Percentiles rank a stretch among this genome's conserved stretches.
Evolutionary conservation across 2,888 invertebrate genomes (phyloP).

Genomic region (Caenorhabditis auriculariae): DNA sequence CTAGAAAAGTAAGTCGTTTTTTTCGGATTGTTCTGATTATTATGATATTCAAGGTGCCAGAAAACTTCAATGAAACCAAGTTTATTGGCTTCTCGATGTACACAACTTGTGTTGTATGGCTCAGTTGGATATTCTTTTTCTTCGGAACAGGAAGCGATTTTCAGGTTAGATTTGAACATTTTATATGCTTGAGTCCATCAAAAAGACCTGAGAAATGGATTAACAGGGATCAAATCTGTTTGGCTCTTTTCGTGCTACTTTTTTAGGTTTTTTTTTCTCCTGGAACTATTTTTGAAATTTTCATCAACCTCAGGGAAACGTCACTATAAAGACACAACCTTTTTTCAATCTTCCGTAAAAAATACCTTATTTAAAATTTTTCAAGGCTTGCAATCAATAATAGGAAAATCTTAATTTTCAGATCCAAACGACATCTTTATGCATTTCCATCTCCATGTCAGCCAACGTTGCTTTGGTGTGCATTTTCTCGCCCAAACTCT

Average conservation of each 20-base stretch:
- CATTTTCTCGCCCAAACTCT: slow-evolving; percentile 75
- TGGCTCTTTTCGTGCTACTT: neutral
- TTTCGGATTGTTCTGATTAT: neutral
- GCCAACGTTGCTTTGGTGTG: slow-evolving; percentile 75
- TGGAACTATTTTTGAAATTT: too few species aligned
- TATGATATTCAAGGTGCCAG: slow-evolving; percentile 70
- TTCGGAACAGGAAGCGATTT: slow-evolving; percentile 79
- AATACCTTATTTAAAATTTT: too few species aligned
- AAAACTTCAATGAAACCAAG: slow-evolving; percentile 68
- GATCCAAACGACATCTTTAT: slow-evolving; percentile 75
- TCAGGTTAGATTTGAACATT: slow-evolving; percentile 69
- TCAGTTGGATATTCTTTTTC: slow-evolving; percentile 79
- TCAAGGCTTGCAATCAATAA: too few species aligned
- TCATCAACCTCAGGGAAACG: too few species aligned
- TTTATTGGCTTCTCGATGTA: slow-evolving; percentile 74
- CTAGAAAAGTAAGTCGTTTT: slow-evolving; percentile 69
- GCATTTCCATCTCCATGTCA: slow-evolving; percentile 74
- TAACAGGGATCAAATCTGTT: neutral
- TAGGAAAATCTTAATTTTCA: slow-evolving; percentile 63
- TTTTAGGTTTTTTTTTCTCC: too few species aligned
- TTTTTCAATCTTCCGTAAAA: too few species aligned
- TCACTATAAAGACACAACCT: too few species aligned
- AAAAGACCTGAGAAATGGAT: neutral
- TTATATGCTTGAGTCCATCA: neutral
- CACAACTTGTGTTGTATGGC: slow-evolving; percentile 79